Conservation (phyloP, 2,797 vertebrate genomes). For the Lagorchestes hirsutus region DNA sequence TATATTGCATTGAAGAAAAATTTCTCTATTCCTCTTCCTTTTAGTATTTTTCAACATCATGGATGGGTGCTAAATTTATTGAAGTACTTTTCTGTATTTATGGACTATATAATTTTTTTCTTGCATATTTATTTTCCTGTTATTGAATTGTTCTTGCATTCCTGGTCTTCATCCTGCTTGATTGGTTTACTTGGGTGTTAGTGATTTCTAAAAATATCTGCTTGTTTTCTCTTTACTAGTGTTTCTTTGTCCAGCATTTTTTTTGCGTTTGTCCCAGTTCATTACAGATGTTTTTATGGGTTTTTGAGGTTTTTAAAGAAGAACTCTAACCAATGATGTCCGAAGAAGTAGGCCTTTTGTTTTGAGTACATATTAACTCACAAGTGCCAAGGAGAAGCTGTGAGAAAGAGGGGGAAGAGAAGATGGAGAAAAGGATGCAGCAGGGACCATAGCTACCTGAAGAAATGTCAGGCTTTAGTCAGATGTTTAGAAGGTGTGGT, state of each 20-base stretch:
- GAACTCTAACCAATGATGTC: not conserved
- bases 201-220: not conserved
- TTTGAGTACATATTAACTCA: not conserved
- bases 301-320: not conserved
- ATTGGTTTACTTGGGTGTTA: not conserved
- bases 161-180: not conserved
- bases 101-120: not conserved
- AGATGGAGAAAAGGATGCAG: not conserved
- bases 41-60: not conserved
- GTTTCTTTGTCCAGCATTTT: not conserved
- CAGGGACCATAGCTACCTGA: too few species aligned
- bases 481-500: not conserved
- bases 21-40: not conserved
- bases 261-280: not conserved
- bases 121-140: not conserved
- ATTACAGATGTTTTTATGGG: not conserved
- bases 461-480: too few species aligned
- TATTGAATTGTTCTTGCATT: not conserved
- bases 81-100: not conserved
- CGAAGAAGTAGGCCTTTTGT: not conserved
- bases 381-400: not conserved
- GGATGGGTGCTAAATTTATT: not conserved
- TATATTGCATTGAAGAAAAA: not conserved
- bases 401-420: not conserved
- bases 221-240: not conserved